A percentile compares a stretch with the other conserved stretches of the same genome.
Evolutionary conservation across 2,113 vertebrate species (phyloP).

Genomic region (Campylorhamphus procurvoides): DNA sequence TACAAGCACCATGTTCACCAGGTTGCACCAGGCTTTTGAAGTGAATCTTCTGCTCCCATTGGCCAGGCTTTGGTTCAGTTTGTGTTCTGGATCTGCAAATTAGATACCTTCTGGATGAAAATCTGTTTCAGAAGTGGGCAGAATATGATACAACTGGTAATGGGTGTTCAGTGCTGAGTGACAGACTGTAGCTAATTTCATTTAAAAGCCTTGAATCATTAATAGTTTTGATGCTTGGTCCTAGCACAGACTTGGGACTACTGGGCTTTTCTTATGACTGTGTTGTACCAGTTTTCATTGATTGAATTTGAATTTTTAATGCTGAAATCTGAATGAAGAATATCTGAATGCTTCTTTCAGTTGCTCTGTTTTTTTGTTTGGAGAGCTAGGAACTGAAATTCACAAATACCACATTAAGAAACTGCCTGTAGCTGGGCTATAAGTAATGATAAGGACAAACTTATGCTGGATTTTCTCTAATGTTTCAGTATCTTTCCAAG

Average conservation of each 20-base stretch:
- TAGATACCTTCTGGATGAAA: neutral
- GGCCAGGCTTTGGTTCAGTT: neutral
- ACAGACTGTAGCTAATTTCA: neutral
- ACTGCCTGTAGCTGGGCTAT: neutral
- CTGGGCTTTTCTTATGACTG: neutral
- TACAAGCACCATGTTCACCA: neutral
- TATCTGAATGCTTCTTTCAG: neutral
- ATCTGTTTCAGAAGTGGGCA: neutral
- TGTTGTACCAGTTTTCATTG: neutral
- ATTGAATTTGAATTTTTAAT: neutral
- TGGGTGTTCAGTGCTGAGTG: neutral
- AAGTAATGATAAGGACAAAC: neutral
- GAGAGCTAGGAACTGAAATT: neutral
- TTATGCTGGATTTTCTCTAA: neutral
- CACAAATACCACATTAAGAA: neutral
- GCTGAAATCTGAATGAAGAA: neutral
- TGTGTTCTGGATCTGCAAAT: neutral
- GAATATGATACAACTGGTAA: neutral
- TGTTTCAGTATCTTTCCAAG: neutral
- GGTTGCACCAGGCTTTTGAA: neutral
- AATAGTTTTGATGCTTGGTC: neutral
- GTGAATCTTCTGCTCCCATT: neutral
- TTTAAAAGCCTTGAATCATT: neutral
- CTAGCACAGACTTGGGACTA: accelerated
- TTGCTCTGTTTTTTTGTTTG: accelerated